Evolutionary conservation across 2,797 vertebrate species (phyloP).

Genomic region (Poeciliopsis gracilis): DNA sequence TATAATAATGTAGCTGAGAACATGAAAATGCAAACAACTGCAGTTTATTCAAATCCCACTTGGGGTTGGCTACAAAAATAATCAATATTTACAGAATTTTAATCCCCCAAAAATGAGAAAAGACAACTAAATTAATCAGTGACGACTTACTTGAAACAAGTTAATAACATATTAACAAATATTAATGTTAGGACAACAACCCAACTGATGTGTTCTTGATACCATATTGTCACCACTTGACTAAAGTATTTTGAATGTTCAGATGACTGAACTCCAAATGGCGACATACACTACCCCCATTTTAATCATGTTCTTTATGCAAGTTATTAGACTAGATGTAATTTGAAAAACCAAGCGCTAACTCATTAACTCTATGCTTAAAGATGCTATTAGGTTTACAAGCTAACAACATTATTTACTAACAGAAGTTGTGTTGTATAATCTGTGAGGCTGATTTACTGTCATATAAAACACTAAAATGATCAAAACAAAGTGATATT

Average conservation of each 20-base stretch:
- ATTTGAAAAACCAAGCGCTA: neutral
- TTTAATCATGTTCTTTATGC: neutral
- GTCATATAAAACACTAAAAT: neutral
- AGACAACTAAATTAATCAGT: neutral
- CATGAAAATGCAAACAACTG: constrained; percentile 1
- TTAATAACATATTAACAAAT: neutral
- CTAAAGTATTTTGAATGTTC: neutral
- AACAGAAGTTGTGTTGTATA: neutral
- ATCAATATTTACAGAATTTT: neutral
- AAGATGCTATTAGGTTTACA: neutral
- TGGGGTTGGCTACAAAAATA: neutral
- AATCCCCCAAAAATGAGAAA: neutral
- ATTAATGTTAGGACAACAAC: neutral
- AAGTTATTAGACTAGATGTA: neutral
- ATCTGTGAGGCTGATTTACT: neutral
- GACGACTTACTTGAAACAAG: neutral
- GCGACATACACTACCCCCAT: neutral
- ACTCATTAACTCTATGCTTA: neutral
- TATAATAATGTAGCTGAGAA: neutral
- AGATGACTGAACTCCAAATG: neutral
- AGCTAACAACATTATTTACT: neutral
- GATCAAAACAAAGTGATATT: neutral
- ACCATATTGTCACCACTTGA: neutral
- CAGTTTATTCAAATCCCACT: neutral
- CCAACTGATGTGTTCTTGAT: neutral